Percentiles rank a stretch among this genome's conserved stretches.
Conservation (phyloP, 2,113 vertebrate genomes). For the Spizaetus ornatus region DNA sequence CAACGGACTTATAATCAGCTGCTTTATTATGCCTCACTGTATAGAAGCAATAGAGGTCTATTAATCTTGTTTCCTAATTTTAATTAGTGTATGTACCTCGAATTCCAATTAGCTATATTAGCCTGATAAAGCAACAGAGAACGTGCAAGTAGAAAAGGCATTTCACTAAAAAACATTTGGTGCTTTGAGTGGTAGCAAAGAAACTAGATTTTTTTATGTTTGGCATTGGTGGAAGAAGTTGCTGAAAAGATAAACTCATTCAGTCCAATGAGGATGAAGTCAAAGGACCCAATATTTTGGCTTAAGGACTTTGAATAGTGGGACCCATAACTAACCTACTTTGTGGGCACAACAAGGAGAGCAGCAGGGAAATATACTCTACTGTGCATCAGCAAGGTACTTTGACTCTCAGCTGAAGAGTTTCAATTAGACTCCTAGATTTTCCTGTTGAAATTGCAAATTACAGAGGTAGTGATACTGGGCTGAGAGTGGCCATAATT, state of each 20-base stretch:
- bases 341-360: background rate
- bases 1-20: constrained; percentile 10
- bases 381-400: background rate
- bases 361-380: background rate
- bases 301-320: background rate
- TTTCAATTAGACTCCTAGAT: background rate
- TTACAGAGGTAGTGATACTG: background rate
- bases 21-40: background rate
- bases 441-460: background rate
- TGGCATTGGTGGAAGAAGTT: background rate
- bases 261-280: background rate
- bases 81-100: background rate
- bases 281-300: background rate
- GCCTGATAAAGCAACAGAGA: background rate
- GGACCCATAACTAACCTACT: background rate
- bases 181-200: background rate
- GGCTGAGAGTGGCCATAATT: background rate
- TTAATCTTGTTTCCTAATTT: constrained; percentile 53
- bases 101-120: constrained; percentile 44
- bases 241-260: background rate
- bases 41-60: constrained; percentile 18
- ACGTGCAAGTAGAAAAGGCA: background rate
- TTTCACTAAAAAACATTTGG: background rate
- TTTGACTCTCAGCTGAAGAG: background rate
- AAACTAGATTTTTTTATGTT: background rate